These are phyloP conservation scores for Dasysyrphus tricinctus DNA, from an alignment of 2,888 invertebrate species.

Conservation along the genomic window DNA sequence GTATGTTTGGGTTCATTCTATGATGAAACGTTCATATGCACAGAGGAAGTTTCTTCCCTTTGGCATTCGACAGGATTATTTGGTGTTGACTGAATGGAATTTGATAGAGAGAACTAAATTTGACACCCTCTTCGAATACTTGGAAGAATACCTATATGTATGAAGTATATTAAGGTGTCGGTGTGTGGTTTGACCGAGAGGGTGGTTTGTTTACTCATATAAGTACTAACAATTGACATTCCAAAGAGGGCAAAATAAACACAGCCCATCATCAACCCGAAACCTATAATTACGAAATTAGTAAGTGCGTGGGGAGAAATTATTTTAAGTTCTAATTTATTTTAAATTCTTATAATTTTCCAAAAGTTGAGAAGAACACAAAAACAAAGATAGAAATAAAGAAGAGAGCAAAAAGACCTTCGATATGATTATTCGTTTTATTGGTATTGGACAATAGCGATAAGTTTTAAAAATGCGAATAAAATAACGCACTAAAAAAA, in stretches of 20 bases:
- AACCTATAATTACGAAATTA: conserved; percentile 67
- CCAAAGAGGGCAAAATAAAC: conserved; percentile 50
- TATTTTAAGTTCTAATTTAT: not conserved
- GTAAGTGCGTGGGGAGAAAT: conserved; percentile 27
- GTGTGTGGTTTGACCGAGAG: conserved; percentile 50
- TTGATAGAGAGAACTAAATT: conserved; percentile 73
- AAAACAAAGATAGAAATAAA: no score
- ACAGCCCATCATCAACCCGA: conserved; percentile 11
- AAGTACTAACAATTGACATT: conserved; percentile 59
- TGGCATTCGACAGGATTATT: conserved; percentile 62
- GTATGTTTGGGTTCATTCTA: conserved; percentile 6
- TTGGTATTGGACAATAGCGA: no score
- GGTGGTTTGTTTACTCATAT: conserved; percentile 68
- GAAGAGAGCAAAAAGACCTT: no score
- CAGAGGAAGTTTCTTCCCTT: conserved; percentile 50
- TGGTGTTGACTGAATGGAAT: conserved; percentile 69
- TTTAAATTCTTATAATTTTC: not conserved
- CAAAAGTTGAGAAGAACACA: no score
- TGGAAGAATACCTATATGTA: conserved; percentile 20
- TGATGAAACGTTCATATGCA: not conserved
- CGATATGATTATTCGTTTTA: no score
- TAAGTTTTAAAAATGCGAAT: no score
- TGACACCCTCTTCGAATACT: conserved; percentile 61
- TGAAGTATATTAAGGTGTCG: not conserved
- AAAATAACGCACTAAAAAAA: no score